Percentiles rank a stretch among this genome's conserved stretches.
These are phyloP conservation scores for Pontoporia blainvillei DNA, from an alignment of 2,113 vertebrate species.

Conservation along the genomic window DNA sequence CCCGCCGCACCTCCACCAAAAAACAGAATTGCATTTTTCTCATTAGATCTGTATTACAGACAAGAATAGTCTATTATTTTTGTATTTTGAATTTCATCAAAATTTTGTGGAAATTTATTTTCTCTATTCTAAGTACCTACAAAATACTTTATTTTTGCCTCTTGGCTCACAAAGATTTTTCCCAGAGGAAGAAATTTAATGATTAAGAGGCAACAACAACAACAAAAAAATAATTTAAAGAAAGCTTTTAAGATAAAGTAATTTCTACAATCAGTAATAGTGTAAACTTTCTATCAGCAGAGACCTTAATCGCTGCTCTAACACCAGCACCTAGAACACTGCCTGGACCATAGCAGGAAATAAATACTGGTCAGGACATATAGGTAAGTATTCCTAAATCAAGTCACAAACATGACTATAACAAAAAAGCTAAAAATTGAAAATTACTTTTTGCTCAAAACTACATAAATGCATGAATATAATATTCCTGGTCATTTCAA, in stretches of 20 bases:
- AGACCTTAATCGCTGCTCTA: not conserved
- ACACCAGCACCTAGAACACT: not conserved
- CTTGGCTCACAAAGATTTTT: not conserved
- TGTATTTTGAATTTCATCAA: slow-evolving; percentile 40
- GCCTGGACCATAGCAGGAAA: not conserved
- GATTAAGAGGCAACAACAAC: not conserved
- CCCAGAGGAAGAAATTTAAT: not conserved
- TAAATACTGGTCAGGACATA: not conserved
- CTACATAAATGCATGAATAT: not conserved
- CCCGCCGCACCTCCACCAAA: no score
- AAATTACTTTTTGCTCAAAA: slow-evolving; percentile 10
- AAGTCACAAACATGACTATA: not conserved
- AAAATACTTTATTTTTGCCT: slow-evolving; percentile 5
- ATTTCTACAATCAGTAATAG: slow-evolving; percentile 8
- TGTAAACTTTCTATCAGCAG: not conserved
- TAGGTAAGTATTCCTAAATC: not conserved
- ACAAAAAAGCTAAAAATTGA: not conserved
- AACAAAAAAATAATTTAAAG: not conserved
- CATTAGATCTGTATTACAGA: not conserved
- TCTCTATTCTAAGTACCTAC: not conserved
- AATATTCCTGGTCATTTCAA: not conserved
- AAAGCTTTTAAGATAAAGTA: not conserved
- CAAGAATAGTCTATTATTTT: slow-evolving; percentile 4
- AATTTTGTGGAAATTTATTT: not conserved
- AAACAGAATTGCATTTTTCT: not conserved